Evolutionary conservation across 1,140 invertebrate genomes (phyloP).

Genomic region (Procambarus virginalis): DNA sequence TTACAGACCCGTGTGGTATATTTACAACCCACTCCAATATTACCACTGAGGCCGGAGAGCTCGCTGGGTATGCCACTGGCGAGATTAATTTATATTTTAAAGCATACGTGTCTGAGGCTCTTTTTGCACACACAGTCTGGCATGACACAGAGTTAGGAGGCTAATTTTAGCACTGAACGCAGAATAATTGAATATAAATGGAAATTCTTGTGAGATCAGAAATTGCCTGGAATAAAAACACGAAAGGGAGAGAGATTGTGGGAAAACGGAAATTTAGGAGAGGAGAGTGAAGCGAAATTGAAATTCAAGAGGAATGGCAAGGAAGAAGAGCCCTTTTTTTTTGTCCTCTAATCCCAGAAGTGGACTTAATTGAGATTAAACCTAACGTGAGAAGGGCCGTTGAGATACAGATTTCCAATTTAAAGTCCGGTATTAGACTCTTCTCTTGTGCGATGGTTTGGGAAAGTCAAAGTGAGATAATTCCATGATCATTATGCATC

Average conservation of each 20-base stretch:
- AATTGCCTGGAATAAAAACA: background rate
- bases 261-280: background rate
- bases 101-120: too few species aligned
- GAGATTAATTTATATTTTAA: too few species aligned
- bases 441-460: too few species aligned
- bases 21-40: too few species aligned
- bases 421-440: too few species aligned
- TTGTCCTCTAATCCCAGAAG: background rate
- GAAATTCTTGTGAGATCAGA: background rate
- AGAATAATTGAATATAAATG: conserved; percentile 1
- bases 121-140: too few species aligned
- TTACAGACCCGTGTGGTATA: too few species aligned
- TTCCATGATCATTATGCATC: too few species aligned
- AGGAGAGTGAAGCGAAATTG: background rate
- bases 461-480: too few species aligned
- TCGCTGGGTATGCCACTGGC: too few species aligned
- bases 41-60: too few species aligned
- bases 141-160: too few species aligned
- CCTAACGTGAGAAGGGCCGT: background rate
- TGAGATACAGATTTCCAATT: background rate
- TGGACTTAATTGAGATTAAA: conserved; percentile 6
- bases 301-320: background rate
- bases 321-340: background rate
- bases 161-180: background rate
- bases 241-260: conserved; percentile 1